phyloP scores from a whole-genome alignment of 2,888 invertebrate species.

The Dexiosoma caninum region DNA sequence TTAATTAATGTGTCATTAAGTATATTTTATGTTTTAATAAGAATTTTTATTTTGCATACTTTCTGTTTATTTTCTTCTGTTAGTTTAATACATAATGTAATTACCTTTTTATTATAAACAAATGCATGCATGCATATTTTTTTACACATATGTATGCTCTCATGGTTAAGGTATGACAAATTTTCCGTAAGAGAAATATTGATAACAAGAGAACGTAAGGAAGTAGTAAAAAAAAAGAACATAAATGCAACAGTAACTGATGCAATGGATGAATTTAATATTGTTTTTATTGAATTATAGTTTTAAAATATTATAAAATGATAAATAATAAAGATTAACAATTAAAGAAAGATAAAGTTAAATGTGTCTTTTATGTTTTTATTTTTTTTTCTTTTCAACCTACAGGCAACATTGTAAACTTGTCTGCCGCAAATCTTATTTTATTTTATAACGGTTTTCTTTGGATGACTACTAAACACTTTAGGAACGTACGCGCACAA shows the following conservation, averaged over 20 bases:
- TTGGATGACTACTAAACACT: too few species aligned
- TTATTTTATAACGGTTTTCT: too few species aligned
- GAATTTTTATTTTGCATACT: slow-evolving; percentile 42
- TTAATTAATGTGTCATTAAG: slow-evolving; percentile 63
- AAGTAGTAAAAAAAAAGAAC: slow-evolving; percentile 33
- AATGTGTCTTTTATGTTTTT: too few species aligned
- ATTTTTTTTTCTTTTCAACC: too few species aligned
- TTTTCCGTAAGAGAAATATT: slow-evolving; percentile 47
- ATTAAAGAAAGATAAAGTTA: slow-evolving; percentile 19
- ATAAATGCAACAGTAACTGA: slow-evolving; percentile 48
- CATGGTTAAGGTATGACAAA: slow-evolving; percentile 69
- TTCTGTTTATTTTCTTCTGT: slow-evolving; percentile 46
- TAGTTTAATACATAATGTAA: slow-evolving; percentile 56
- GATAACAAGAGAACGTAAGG: neutral
- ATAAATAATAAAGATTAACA: slow-evolving; percentile 36
- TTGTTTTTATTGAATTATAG: slow-evolving; percentile 59
- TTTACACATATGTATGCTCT: slow-evolving; percentile 72
- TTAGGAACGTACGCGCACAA: too few species aligned
- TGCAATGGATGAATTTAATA: slow-evolving; percentile 60
- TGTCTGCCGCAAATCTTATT: too few species aligned
- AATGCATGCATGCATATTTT: slow-evolving; percentile 48
- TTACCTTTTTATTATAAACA: slow-evolving; percentile 44
- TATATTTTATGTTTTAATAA: slow-evolving; percentile 50
- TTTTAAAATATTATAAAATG: slow-evolving; percentile 34
- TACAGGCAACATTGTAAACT: too few species aligned